Evolutionary conservation across 2,113 vertebrate genomes (phyloP), one percentile per base, ranked within the genome.

Genomic region (Eupsittula cactorum): DNA sequence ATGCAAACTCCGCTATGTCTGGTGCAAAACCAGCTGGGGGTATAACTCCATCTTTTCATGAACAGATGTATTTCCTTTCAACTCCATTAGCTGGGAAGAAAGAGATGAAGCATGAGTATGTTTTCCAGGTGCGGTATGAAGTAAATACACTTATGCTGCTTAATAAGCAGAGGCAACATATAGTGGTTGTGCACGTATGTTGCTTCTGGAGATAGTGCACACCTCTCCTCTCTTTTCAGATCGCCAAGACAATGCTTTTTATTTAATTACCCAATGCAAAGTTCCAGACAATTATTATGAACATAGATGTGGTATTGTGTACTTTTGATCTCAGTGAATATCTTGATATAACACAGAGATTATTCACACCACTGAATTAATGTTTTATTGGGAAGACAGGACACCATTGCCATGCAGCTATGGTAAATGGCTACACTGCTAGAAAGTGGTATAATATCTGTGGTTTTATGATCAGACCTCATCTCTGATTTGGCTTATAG

Each of bases 261-360:
- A 42, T 73, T 57, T 47, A 23, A 41, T 52, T n/a, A 35, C 11
- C 7, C 49, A 20, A 0, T 20, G 29, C 21, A 52, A 68, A 59
- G 9, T 39, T 83, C 20, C 35, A 57, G 53, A 42, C 16, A 19
- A 52, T 17, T 23, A 44, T 47, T 3, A 8, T 20, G 13, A 18
- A n/a, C 60, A 55, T 4, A 55, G 14, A 7, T 8, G 21, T 5
- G 3, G 2, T 17, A 2, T 27, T 70, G 7, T 1, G 5, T 47
- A 64, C 10, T 84, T 65, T 37, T 46, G 35, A 24, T 86, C 47
- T 86, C 47, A 52, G 41, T 16, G 39, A 64, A 52, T 74, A 74
- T 33, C 46, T 37, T 50, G 23, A 17, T 35, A 9, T 31, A 68
- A 50, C 17, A 64, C 10, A 7, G 7, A 20, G 23, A 35, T 28